phyloP scores from a whole-genome alignment of 2,888 invertebrate genomes.

The Agrochola litura region DNA sequence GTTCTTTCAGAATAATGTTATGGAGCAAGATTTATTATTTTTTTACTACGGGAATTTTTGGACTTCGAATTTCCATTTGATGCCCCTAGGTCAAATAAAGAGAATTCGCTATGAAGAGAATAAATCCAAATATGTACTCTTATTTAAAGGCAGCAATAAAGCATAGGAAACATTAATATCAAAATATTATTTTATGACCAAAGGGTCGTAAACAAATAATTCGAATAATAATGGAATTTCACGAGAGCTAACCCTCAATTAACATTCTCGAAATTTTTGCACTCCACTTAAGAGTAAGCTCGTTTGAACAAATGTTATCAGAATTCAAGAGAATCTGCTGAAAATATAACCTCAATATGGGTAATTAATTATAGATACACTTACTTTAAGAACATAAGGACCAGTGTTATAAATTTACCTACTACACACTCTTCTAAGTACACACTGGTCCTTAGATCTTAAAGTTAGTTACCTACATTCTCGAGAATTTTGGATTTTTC shows the following conservation, averaged over 20 bases:
- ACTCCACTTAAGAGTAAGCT: slow-evolving; percentile 44
- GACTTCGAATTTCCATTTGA: neutral
- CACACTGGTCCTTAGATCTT: neutral
- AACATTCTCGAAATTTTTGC: slow-evolving; percentile 70
- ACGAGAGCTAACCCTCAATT: slow-evolving; percentile 53
- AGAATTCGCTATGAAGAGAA: neutral
- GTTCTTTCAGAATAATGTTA: neutral
- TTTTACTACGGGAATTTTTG: neutral
- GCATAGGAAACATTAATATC: neutral
- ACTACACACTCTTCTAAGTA: neutral
- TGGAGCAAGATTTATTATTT: neutral
- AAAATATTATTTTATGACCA: slow-evolving; percentile 3
- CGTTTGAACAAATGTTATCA: neutral
- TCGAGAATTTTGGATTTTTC: neutral
- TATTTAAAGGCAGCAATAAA: slow-evolving; percentile 13
- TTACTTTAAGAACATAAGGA: neutral
- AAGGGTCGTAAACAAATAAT: slow-evolving; percentile 36
- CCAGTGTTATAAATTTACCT: neutral
- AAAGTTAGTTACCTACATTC: neutral
- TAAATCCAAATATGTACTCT: neutral
- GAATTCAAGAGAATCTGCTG: slow-evolving; percentile 11
- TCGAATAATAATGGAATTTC: slow-evolving; percentile 30
- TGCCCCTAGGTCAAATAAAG: neutral
- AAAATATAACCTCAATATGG: neutral
- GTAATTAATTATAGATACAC: neutral